Base-by-base conservation (phyloP, 2,888 invertebrate genomes). In the Mythimna pallens region DNA sequence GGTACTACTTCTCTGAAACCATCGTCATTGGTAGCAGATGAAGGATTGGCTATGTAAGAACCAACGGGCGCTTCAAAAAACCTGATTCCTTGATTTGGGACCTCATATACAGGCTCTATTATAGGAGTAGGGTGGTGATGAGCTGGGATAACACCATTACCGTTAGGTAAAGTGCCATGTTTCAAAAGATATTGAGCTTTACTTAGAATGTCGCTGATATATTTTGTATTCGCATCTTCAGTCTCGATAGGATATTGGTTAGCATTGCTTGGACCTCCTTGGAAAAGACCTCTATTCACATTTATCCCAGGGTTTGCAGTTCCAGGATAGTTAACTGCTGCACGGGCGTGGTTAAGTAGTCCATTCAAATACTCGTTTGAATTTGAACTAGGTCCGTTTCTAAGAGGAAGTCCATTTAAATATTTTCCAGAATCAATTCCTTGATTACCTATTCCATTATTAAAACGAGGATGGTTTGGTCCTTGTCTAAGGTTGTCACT, bases 161-260 rank as follows among this genome's bases (percentile, higher is more conserved):
- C 25, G 1, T 12, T 54, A 9, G 25, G 17, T 0, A 9, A 36
- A 63, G 0, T 22, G 3, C 36, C 20, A 14, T 62, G 30, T n/a
- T 62, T 34, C 34, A 75, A 76, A 12, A 68, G 5, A 17, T 10
- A 0, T 25, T 76, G 55, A 8, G 57, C 74, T 68, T 62, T 4
- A 10, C 5, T 20, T 61, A 74, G 14, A 14, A 74, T 20, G 0
- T 61, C 47, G 25, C 59, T 74, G 9, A 74, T 9, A 14, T 73
- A 65, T 25, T 47, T 25, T 22, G 30, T 22, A 40, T 57, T 40
- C 5, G 3, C 22, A 1, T 58, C 58, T 14, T 54, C 52, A 7
- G 12, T 40, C 17, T 3, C 52, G 7, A n/a, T 17, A 14, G 8
- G 12, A 22, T 64, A 69, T 22, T n/a, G 54, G 3, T 30, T 43